Evolutionary conservation across 2,113 vertebrate species (phyloP).

Genomic region (Petrocephalus microphthalmus): DNA sequence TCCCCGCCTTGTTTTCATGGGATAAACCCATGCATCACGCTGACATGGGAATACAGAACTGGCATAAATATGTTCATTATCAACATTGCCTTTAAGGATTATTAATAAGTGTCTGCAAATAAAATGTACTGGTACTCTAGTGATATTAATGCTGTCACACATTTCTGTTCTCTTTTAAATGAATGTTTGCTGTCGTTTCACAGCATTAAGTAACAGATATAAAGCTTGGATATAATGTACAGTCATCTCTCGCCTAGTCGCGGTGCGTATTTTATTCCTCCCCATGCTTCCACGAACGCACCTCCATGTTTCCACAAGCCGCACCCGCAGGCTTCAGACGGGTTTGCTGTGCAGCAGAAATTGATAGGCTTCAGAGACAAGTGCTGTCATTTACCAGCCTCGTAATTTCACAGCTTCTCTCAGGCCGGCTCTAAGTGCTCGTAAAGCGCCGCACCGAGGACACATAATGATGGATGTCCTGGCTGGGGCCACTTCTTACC

Average conservation of each 20-base stretch:
- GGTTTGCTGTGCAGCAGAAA: not conserved
- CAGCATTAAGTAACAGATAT: not conserved
- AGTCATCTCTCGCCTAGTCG: not conserved
- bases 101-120: not conserved
- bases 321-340: not conserved
- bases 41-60: not conserved
- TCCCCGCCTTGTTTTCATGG: not conserved
- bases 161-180: not conserved
- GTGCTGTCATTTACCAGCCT: not conserved
- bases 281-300: not conserved
- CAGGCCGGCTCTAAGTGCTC: not conserved
- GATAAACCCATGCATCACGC: not conserved
- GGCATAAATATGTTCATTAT: not conserved
- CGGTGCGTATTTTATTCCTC: not conserved
- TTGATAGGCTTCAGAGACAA: conserved; percentile 5
- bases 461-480: conserved; percentile 47
- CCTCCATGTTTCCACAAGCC: not conserved
- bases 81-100: not conserved
- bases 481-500: conserved; percentile 39
- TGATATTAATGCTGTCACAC: not conserved
- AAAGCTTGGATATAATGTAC: not conserved
- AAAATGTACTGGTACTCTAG: not conserved
- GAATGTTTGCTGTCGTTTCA: not conserved
- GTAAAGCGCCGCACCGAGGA: conserved; percentile 30
- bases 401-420: conserved; percentile 7